phyloP scores from a whole-genome alignment of 1,140 invertebrate species.

The Apis cerana region DNA sequence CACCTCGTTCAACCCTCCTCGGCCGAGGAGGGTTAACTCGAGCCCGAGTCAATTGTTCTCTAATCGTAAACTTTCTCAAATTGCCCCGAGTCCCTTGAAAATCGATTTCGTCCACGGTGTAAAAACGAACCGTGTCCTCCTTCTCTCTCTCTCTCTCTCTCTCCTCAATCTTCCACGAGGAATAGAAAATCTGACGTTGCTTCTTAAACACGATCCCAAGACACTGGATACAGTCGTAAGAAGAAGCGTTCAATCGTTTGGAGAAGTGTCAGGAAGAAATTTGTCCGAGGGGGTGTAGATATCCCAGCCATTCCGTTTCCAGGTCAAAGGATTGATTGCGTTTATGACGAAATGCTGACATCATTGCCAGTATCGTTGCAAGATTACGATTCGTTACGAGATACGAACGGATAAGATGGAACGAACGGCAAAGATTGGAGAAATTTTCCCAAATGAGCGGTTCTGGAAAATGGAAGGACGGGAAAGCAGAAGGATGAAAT shows the following conservation, averaged over 20 bases:
- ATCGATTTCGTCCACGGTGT: slow-evolving; percentile 50
- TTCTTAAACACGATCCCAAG: neutral
- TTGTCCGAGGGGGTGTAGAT: neutral
- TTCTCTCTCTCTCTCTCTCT: too few relatives aligned
- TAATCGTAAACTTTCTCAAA: slow-evolving; percentile 67
- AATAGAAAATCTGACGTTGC: too few relatives aligned
- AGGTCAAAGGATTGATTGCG: slow-evolving; percentile 16
- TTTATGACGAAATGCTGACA: neutral
- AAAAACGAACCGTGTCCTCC: too few relatives aligned
- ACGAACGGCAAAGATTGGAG: too few relatives aligned
- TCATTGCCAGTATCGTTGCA: too few relatives aligned
- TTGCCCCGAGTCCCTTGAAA: slow-evolving; percentile 53
- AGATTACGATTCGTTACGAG: too few relatives aligned
- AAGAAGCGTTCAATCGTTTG: neutral
- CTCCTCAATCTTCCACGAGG: too few relatives aligned
- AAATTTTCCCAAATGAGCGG: neutral
- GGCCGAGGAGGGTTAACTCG: slow-evolving; percentile 49
- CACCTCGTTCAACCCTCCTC: slow-evolving; percentile 51
- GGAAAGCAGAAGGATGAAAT: slow-evolving; percentile 49
- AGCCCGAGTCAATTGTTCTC: slow-evolving; percentile 65
- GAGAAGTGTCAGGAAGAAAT: slow-evolving; percentile 2
- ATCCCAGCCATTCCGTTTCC: slow-evolving; percentile 13
- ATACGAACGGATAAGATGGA: too few relatives aligned
- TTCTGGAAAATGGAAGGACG: slow-evolving; percentile 52
- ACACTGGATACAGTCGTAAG: neutral